Evolutionary conservation across 2,797 vertebrate genomes (phyloP).

Genomic region (Tragopan temminckii): DNA sequence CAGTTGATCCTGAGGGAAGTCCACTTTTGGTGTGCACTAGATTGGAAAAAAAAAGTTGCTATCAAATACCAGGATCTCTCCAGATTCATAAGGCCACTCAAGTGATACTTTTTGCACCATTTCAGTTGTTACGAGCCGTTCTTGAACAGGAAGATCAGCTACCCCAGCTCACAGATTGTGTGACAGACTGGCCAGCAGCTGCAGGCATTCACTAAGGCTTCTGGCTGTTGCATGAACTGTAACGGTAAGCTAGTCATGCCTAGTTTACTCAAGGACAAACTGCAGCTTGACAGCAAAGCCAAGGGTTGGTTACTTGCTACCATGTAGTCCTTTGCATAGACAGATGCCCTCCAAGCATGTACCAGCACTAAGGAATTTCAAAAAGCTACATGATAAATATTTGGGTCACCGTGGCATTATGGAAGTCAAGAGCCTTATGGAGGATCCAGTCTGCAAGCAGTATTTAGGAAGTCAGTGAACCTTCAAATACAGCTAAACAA

Average conservation of each 20-base stretch:
- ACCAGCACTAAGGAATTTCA: not conserved
- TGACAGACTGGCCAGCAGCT: not conserved
- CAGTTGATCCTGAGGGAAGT: constrained; percentile 93
- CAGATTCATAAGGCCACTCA: not conserved
- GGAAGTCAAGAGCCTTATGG: not conserved
- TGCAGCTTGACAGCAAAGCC: not conserved
- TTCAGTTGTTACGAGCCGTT: not conserved
- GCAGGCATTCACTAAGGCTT: not conserved
- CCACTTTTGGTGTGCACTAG: constrained; percentile 94
- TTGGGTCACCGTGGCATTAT: not conserved
- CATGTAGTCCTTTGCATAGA: not conserved
- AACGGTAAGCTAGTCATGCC: not conserved
- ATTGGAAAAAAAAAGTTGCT: not conserved
- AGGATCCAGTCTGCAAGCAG: not conserved
- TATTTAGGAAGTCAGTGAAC: not conserved
- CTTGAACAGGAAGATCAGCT: not conserved
- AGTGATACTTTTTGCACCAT: rapidly evolving
- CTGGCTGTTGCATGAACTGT: not conserved
- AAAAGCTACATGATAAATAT: not conserved
- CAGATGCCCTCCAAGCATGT: not conserved
- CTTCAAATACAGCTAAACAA: not conserved
- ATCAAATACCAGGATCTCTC: not conserved
- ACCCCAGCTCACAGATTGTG: not conserved
- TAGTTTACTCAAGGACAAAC: not conserved
- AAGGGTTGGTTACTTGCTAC: not conserved